Base-by-base conservation (phyloP, 2,888 invertebrate species). In the Drosophila neutralis region DNA sequence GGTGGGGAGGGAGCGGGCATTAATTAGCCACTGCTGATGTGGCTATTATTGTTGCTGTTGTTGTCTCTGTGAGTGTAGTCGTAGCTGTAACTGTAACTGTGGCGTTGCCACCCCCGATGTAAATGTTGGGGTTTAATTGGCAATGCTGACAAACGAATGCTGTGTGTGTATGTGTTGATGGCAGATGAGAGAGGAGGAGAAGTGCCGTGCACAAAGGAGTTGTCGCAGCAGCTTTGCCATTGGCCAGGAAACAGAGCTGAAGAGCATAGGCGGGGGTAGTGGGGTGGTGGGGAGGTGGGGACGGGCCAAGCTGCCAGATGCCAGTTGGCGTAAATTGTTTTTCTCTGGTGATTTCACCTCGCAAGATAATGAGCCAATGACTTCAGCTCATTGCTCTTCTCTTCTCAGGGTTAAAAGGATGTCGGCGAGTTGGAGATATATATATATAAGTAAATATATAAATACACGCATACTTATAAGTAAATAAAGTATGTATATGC, bases 61-160 rank as follows among this genome's bases (percentile, higher is more conserved):
- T 18, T 29, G 38, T 29, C 10, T 8, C 21, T 29, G 31, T 36
- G 21, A 15, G 15, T 24, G 15, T 13, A 42, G 24, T 29, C 15
- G 31, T 72, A 78, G 24, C 45, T 45, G 45, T 45, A 15, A 45
- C 45, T 45, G 21, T 45, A 15, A 45, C 45, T 45, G 21, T 45
- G 45, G 21, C 45, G 8, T 24, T 24, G 52, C 79, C 66, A 79
- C 79, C 79, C 79, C 64, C 49, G 31, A 31, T 48, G 62, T 21
- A 18, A 60, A 54, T 65, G 65, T 76, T 78, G 72, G 78, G 63
- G 81, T 72, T 80, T 80, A 78, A 78, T 78, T 80, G 81, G 56
- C 58, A 68, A 54, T 33, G 31, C 35, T 33, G 1, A 29, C 18
- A 31, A 35, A 40, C 27, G 63, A 63, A 56, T 68, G 62, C 59